Evolutionary conservation across 2,888 invertebrate genomes (phyloP).

Genomic region (Pristionchus exspectatus): DNA sequence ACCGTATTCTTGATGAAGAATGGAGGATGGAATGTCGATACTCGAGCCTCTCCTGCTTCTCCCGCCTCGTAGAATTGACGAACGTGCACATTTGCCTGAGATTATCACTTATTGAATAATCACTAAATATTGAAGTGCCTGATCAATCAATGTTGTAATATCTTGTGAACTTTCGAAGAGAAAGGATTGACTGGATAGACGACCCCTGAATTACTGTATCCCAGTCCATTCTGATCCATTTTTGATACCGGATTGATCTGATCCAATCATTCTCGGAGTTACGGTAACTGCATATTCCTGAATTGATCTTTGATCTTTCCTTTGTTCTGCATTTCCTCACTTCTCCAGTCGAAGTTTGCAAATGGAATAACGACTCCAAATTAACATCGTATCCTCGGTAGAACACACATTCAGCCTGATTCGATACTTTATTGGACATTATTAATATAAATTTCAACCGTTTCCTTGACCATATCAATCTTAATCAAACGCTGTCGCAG

Average conservation of each 20-base stretch:
- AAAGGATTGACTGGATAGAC: slow-evolving; percentile 39
- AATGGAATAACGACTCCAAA: background rate
- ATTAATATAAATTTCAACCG: background rate
- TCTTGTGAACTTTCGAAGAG: background rate
- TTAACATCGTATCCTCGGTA: background rate
- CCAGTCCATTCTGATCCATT: background rate
- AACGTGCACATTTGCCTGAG: background rate
- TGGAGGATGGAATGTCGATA: slow-evolving; percentile 16
- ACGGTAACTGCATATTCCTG: slow-evolving; percentile 37
- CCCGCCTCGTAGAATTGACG: background rate
- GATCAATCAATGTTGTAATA: background rate
- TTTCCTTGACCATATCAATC: slow-evolving; percentile 4
- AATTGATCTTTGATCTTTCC: background rate
- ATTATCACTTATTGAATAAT: background rate
- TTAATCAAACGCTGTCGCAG: slow-evolving; percentile 20
- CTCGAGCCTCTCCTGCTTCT: background rate
- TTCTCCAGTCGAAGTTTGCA: slow-evolving; percentile 39
- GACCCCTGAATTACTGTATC: background rate
- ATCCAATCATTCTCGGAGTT: background rate
- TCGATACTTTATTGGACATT: background rate
- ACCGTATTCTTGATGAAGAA: slow-evolving; percentile 40
- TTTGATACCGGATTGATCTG: background rate
- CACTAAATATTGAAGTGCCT: background rate
- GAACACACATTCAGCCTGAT: slow-evolving; percentile 1
- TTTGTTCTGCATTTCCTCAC: background rate